Evolutionary conservation across 2,888 invertebrate genomes (phyloP).

Genomic region (Campopleginae sp.): DNA sequence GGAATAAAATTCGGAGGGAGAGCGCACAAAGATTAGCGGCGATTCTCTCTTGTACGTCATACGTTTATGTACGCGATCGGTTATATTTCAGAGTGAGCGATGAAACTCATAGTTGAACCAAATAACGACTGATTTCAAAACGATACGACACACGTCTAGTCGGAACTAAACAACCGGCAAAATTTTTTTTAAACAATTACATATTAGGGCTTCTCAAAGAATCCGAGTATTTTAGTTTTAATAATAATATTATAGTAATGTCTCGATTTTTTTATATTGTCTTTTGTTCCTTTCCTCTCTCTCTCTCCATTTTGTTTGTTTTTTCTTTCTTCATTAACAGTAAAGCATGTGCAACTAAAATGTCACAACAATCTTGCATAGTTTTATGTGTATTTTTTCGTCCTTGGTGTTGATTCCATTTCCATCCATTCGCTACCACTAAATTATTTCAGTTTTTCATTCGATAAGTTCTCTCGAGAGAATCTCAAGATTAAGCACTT

Average conservation of each 20-base stretch:
- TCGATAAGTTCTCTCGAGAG: not conserved
- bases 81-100: constrained; percentile 67
- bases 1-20: not conserved
- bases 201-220: constrained; percentile 55
- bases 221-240: constrained; percentile 70
- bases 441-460: not conserved
- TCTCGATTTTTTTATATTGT: constrained; percentile 58
- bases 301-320: constrained; percentile 20
- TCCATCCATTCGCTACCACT: constrained; percentile 13
- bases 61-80: constrained; percentile 34
- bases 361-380: constrained; percentile 55
- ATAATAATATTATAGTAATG: constrained; percentile 68
- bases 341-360: constrained; percentile 69
- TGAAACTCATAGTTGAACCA: constrained; percentile 72
- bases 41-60: constrained; percentile 36
- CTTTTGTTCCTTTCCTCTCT: constrained; percentile 60
- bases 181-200: constrained; percentile 45
- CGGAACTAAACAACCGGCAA: constrained; percentile 35
- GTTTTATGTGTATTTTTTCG: constrained; percentile 52
- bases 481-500: not conserved
- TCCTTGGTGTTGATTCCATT: constrained; percentile 23
- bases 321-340: constrained; percentile 66
- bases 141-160: constrained; percentile 69
- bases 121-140: constrained; percentile 78
- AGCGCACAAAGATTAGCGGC: constrained; percentile 18